Percentiles rank a stretch among this genome's conserved stretches.
phyloP scores from a whole-genome alignment of 2,113 vertebrate genomes.

The Nansenia antarctica region DNA sequence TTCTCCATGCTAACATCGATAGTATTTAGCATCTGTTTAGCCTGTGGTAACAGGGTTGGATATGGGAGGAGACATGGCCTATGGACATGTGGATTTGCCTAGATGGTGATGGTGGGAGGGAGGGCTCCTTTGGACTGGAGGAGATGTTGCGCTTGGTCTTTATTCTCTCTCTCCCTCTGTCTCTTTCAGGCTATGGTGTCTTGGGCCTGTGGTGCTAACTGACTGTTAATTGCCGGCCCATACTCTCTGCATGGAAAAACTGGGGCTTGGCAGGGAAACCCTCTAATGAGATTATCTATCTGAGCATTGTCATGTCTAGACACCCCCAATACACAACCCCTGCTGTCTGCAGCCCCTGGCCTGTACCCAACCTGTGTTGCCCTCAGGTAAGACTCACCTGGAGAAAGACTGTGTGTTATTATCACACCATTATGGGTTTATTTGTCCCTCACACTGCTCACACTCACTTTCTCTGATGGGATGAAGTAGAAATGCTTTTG shows the following conservation, averaged over 20 bases:
- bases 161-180: slow-evolving; percentile 39
- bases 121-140: slow-evolving; percentile 1
- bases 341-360: not conserved
- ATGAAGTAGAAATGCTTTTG: not conserved
- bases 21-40: slow-evolving; percentile 41
- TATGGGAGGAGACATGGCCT: not conserved
- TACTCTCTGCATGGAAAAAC: slow-evolving; percentile 68
- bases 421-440: slow-evolving; percentile 72
- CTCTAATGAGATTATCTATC: slow-evolving; percentile 77
- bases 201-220: slow-evolving; percentile 71
- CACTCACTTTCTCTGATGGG: not conserved
- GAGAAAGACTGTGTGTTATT: slow-evolving; percentile 36
- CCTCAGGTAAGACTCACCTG: slow-evolving; percentile 71
- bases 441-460: slow-evolving; percentile 38
- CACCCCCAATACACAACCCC: slow-evolving; percentile 72
- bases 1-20: slow-evolving; percentile 41
- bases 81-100: slow-evolving; percentile 25
- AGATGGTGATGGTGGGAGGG: slow-evolving; percentile 25
- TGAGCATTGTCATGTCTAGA: slow-evolving; percentile 68
- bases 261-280: slow-evolving; percentile 57
- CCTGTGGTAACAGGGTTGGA: slow-evolving; percentile 15
- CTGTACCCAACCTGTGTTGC: slow-evolving; percentile 9
- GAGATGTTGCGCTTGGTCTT: slow-evolving; percentile 42
- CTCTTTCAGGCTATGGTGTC: slow-evolving; percentile 50
- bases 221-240: slow-evolving; percentile 67